Conservation (phyloP, 1,140 invertebrate genomes). For the Cherax quadricarinatus region DNA sequence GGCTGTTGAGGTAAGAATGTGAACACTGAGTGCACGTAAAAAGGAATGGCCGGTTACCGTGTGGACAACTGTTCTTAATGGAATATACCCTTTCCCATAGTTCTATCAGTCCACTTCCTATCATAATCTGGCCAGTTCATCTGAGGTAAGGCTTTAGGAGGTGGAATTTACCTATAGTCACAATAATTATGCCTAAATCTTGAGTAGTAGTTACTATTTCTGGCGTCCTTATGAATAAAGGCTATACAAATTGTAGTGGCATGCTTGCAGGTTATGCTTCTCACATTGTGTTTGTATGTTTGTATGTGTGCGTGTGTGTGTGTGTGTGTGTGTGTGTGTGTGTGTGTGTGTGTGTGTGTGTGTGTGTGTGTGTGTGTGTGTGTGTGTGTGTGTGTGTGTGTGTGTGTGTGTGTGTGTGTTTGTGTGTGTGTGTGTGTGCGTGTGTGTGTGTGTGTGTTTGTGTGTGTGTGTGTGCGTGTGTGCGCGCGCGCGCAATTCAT, state of each 20-base stretch:
- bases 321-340: no score
- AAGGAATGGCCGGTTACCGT: no score
- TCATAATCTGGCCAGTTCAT: slow-evolving; percentile 31
- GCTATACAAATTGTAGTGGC: slow-evolving; percentile 26
- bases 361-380: no score
- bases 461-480: no score
- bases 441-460: no score
- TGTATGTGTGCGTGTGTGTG: slow-evolving; percentile 19
- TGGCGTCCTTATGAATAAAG: not conserved
- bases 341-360: not conserved
- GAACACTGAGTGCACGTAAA: no score
- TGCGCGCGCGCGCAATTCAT: not conserved
- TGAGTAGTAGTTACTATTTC: not conserved
- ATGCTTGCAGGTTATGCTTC: not conserved
- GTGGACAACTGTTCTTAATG: no score
- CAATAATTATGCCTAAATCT: no score
- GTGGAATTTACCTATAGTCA: not conserved
- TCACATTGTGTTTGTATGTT: not conserved
- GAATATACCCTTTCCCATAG: not conserved
- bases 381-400: no score
- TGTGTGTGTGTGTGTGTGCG: no score
- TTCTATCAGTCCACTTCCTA: slow-evolving; percentile 23
- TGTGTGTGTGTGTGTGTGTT: no score
- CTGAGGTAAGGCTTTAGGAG: slow-evolving; percentile 2
- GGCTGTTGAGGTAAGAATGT: no score